A percentile compares a stretch with the other conserved stretches of the same genome.
Evolutionary conservation across 2,113 vertebrate genomes (phyloP).

Genomic region (Oryctolagus cuniculus): DNA sequence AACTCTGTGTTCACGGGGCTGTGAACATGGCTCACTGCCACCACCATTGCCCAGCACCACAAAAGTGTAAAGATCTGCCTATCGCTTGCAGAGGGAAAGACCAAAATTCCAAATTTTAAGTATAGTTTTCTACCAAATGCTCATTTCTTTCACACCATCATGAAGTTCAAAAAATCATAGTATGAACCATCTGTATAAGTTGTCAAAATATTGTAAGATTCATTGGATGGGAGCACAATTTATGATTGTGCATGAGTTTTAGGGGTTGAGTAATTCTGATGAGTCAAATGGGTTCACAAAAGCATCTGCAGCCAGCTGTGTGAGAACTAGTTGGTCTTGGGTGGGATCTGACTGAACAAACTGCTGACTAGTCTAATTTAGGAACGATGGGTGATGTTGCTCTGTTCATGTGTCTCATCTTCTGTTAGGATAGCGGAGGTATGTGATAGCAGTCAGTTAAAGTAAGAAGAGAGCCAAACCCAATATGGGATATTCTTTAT

Average conservation of each 20-base stretch:
- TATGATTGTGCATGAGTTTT: neutral
- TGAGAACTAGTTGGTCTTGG: neutral
- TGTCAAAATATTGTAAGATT: neutral
- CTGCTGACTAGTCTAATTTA: neutral
- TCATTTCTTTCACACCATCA: no score
- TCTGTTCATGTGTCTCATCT: neutral
- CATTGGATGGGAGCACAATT: neutral
- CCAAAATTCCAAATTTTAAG: no score
- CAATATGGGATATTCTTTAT: neutral
- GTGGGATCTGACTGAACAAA: neutral
- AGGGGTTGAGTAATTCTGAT: neutral
- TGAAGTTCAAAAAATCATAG: no score
- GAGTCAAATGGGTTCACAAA: neutral
- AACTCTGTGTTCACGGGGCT: no score
- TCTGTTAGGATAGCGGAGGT: neutral
- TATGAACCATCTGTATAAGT: neutral
- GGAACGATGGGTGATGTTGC: neutral
- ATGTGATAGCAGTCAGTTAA: neutral
- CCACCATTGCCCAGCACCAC: no score
- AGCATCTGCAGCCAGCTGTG: neutral
- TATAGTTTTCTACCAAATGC: no score
- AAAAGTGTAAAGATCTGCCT: no score
- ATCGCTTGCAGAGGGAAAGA: no score
- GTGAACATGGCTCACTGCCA: no score
- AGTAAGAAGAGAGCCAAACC: neutral